Evolutionary conservation across 2,888 invertebrate genomes (phyloP), one percentile per base, ranked within the genome.

Genomic region (Dione vanillae): DNA sequence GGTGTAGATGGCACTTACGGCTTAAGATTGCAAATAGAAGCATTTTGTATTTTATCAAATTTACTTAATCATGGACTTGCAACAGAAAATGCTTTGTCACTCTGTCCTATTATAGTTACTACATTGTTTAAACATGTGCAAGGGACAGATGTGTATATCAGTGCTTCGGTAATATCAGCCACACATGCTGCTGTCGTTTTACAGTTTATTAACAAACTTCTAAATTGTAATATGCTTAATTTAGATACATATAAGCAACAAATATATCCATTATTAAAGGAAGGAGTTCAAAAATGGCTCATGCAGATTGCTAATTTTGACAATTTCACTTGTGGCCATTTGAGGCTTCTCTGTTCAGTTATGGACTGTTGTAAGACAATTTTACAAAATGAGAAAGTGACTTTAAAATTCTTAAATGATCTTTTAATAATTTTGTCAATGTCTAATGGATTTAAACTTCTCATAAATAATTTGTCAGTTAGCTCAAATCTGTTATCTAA

Each of bases 21-120:
- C 3, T 80, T 95, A 59, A 90, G 89, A 74, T 83, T 96, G 71
- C 96, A 96, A 86, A 95, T 94, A 37, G 96, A 96, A 89, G 90
- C 94, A 52, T 93, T 95, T 72, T 93, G 94, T 80, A 87, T 95
- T 47, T 93, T 95, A 84, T 90, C 94, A 41, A 92, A 94, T 70
- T 85, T 95, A 35, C 75, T 95, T 8, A 86, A 92, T 76, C 95
- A 94, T 80, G 92, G 90, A 40, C 80, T 95, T 49, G 92, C 91
- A 0, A 77, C 88, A 49, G 91, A 94, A 54, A 83, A 92, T 74
- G 88, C 94, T 52, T 80, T 85, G 80, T 82, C 89, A 37, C 75
- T 95, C n/a, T 93, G 92, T 75, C 94, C 95, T 12, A 83, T 95
- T 47, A 82, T 96, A 61, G 82, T 94, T 64, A 92, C 92, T 73